Percentiles rank a stretch among this genome's conserved stretches.
Conservation (phyloP, 1,140 invertebrate species). For the Listronotus bonariensis region DNA sequence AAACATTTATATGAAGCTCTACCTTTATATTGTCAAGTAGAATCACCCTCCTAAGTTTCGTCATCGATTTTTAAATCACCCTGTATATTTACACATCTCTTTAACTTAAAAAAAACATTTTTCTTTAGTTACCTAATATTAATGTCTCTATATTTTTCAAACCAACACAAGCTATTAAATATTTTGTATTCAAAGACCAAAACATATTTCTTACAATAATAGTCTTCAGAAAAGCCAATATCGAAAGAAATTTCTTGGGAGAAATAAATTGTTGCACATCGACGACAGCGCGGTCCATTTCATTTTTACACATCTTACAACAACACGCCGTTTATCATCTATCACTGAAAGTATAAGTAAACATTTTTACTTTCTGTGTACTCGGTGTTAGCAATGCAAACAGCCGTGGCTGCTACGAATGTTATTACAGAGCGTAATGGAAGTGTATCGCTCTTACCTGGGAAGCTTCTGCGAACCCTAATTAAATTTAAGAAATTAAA, state of each 20-base stretch:
- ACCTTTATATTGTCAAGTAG: no score
- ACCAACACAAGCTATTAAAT: background rate
- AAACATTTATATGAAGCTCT: no score
- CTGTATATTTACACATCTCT: no score
- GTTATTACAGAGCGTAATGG: slow-evolving; percentile 28
- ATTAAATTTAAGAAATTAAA: slow-evolving; percentile 33
- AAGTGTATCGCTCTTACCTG: slow-evolving; percentile 21
- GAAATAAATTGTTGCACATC: slow-evolving; percentile 9
- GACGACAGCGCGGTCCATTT: slow-evolving; percentile 8
- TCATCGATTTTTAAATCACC: no score
- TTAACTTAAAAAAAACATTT: no score
- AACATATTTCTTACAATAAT: background rate
- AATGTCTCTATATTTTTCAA: background rate
- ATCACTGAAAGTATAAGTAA: slow-evolving; percentile 52
- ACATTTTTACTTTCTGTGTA: slow-evolving; percentile 46
- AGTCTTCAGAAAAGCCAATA: no score
- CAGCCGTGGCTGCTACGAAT: slow-evolving; percentile 29
- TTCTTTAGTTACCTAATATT: no score
- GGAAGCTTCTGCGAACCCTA: slow-evolving; percentile 12
- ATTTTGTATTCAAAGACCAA: background rate
- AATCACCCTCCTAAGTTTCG: no score
- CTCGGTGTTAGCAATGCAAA: slow-evolving; percentile 47
- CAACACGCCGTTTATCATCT: slow-evolving; percentile 48
- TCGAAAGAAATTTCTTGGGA: no score
- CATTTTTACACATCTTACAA: slow-evolving; percentile 31